These are phyloP conservation scores for Meteorus colon DNA, from an alignment of 2,888 invertebrate species.

Conservation along the genomic window DNA sequence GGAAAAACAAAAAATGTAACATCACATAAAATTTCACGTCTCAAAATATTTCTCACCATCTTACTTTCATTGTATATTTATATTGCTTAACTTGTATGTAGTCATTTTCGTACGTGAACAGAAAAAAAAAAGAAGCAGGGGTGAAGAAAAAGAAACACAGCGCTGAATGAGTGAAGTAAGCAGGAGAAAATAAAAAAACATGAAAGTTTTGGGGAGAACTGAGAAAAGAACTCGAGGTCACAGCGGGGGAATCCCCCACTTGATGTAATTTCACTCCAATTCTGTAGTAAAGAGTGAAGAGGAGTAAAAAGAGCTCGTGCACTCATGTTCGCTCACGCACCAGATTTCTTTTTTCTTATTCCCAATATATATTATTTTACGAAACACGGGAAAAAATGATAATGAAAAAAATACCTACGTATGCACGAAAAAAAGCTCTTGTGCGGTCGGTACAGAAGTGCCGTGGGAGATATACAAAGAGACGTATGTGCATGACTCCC, in stretches of 20 bases:
- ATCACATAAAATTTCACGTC: too few species aligned
- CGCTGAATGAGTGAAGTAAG: too few species aligned
- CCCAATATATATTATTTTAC: constrained; percentile 2
- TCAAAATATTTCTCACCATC: too few species aligned
- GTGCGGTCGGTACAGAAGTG: constrained; percentile 42
- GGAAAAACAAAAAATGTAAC: too few species aligned
- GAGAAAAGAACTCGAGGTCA: constrained; percentile 25
- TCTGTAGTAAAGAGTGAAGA: constrained; percentile 21
- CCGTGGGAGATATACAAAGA: constrained; percentile 51
- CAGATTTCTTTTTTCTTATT: not conserved
- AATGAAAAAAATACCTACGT: not conserved
- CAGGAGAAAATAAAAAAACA: constrained; percentile 1
- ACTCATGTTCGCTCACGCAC: not conserved
- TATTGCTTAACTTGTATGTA: too few species aligned
- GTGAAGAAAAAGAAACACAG: too few species aligned
- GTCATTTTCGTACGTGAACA: too few species aligned
- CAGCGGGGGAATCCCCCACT: constrained; percentile 49
- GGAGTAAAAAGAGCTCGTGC: constrained; percentile 42
- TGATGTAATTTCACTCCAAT: constrained; percentile 57
- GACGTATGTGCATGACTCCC: not conserved
- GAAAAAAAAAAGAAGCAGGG: too few species aligned
- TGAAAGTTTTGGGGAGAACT: constrained; percentile 33
- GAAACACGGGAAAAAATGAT: constrained; percentile 15
- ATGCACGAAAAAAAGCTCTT: not conserved
- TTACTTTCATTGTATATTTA: too few species aligned